phyloP scores from a whole-genome alignment of 2,888 invertebrate species.

The Abrostola tripartita region DNA sequence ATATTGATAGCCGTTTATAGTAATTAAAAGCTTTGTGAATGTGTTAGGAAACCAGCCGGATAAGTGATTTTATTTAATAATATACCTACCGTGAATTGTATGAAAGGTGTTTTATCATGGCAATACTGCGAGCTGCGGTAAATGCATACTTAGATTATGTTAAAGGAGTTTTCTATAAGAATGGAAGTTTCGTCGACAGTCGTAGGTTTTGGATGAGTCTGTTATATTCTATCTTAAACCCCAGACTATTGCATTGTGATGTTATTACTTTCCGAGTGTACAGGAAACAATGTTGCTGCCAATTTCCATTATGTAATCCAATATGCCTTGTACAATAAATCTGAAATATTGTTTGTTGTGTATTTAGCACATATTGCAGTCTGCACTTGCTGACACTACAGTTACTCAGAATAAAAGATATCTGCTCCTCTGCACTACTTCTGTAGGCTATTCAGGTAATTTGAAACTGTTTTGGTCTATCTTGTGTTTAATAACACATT shows the following conservation, averaged over 20 bases:
- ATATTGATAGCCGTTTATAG: conserved; percentile 12
- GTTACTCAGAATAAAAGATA: background rate
- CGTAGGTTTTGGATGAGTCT: background rate
- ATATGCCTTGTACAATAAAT: conserved; percentile 9
- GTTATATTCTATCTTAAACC: background rate
- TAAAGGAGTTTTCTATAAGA: too few species aligned
- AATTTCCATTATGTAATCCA: conserved; percentile 1
- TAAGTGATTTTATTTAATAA: background rate
- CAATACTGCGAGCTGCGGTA: background rate
- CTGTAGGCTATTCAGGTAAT: conserved; percentile 20
- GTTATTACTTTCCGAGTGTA: background rate
- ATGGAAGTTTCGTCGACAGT: too few species aligned
- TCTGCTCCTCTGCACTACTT: background rate
- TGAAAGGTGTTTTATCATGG: background rate
- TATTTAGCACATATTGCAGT: conserved; percentile 33
- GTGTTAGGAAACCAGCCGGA: conserved; percentile 29
- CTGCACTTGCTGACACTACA: conserved; percentile 26
- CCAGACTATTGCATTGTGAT: background rate
- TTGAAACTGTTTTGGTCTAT: background rate
- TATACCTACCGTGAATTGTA: conserved; percentile 9
- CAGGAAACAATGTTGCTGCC: background rate
- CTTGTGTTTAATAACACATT: too few species aligned
- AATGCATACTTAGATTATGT: too few species aligned
- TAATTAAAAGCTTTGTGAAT: conserved; percentile 5
- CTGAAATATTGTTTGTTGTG: conserved; percentile 30